Percentiles rank a stretch among this genome's conserved stretches.
phyloP scores from a whole-genome alignment of 2,888 invertebrate genomes.

The Mesorhabditis belari region DNA sequence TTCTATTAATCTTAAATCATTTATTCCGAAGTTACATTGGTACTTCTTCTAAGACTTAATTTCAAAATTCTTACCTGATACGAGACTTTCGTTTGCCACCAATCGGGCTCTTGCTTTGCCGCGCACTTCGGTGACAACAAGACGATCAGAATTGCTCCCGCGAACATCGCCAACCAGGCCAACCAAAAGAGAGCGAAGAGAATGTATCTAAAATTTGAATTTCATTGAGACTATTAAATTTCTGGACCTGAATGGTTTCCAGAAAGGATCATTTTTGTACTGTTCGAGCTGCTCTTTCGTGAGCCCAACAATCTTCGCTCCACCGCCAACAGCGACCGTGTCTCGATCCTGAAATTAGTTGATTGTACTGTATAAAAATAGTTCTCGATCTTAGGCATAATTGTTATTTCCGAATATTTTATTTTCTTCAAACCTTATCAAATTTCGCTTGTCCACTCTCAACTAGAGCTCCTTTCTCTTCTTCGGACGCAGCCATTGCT shows the following conservation, averaged over 20 bases:
- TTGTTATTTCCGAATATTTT: too few relatives aligned
- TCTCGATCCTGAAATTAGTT: slow-evolving; percentile 4
- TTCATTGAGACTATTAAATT: slow-evolving; percentile 9
- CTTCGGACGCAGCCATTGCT: neutral
- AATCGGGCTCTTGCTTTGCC: slow-evolving; percentile 70
- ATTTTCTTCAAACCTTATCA: slow-evolving; percentile 19
- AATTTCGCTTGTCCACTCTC: slow-evolving; percentile 21
- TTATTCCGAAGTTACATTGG: too few relatives aligned
- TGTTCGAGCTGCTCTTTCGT: slow-evolving; percentile 92
- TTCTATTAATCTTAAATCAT: too few relatives aligned
- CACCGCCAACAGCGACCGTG: slow-evolving; percentile 37
- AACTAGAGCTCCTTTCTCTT: neutral
- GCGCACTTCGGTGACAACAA: slow-evolving; percentile 61
- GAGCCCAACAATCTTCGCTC: slow-evolving; percentile 71
- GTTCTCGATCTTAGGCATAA: too few relatives aligned
- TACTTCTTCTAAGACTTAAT: too few relatives aligned
- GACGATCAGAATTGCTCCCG: slow-evolving; percentile 68
- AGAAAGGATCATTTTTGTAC: slow-evolving; percentile 93
- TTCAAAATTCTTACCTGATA: slow-evolving; percentile 69
- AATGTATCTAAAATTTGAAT: slow-evolving; percentile 65
- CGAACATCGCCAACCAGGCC: slow-evolving; percentile 85
- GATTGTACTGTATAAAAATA: too few relatives aligned
- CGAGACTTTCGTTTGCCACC: slow-evolving; percentile 75
- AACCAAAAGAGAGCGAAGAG: slow-evolving; percentile 87
- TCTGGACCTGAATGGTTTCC: slow-evolving; percentile 75